phyloP scores from a whole-genome alignment of 1,140 invertebrate species.

The Tetraneura akinire region DNA sequence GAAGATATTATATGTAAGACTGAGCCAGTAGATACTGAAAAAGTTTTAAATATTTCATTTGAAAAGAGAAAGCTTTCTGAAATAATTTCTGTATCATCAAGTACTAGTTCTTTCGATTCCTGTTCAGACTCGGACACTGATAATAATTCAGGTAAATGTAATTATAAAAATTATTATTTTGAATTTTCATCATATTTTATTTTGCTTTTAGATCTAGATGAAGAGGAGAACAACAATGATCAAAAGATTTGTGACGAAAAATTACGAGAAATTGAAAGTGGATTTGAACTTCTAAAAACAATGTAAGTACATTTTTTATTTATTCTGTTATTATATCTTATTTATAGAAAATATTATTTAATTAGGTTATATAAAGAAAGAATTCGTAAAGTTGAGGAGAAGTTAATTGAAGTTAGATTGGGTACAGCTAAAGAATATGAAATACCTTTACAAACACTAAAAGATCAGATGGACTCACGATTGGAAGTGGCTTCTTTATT shows the following conservation, averaged over 20 bases:
- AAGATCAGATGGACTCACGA: constrained; percentile 82
- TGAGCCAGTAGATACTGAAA: not conserved
- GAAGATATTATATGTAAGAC: not conserved
- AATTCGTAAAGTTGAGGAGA: constrained; percentile 78
- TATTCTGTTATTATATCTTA: too few relatives aligned
- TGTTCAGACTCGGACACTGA: constrained; percentile 60
- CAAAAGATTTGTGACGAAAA: constrained; percentile 82
- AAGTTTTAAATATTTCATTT: not conserved
- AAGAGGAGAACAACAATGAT: constrained; percentile 84
- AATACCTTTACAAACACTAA: constrained; percentile 78
- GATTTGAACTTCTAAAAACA: constrained; percentile 66
- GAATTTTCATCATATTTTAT: not conserved
- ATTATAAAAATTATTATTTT: not conserved
- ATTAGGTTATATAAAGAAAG: constrained; percentile 76
- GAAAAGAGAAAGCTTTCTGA: constrained; percentile 55
- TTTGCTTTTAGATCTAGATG: constrained; percentile 76
- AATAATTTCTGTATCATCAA: constrained; percentile 46
- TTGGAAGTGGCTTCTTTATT: constrained; percentile 88
- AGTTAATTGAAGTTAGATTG: constrained; percentile 80
- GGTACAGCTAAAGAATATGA: constrained; percentile 87
- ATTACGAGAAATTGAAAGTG: constrained; percentile 82
- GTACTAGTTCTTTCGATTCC: constrained; percentile 57
- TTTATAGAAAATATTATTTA: constrained; percentile 29
- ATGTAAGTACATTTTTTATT: constrained; percentile 40
- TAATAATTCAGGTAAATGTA: constrained; percentile 60